Evolutionary conservation across 2,888 invertebrate genomes (phyloP).

Genomic region (Drosophila merina): DNA sequence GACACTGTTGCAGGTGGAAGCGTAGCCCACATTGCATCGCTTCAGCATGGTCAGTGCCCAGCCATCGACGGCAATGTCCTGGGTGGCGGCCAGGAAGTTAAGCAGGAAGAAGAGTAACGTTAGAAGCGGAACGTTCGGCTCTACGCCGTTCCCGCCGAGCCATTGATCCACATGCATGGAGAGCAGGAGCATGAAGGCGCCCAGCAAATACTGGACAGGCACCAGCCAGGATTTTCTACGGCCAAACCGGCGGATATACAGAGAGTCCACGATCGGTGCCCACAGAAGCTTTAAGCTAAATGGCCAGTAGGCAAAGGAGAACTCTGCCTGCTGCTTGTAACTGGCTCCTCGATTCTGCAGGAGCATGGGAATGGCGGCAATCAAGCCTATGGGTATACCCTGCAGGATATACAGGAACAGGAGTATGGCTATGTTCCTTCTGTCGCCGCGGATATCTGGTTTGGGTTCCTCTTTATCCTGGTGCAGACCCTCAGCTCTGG

Average conservation of each 20-base stretch:
- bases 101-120: conserved; percentile 95
- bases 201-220: conserved; percentile 96
- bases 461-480: conserved; percentile 67
- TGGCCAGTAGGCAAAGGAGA: conserved; percentile 97
- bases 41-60: conserved; percentile 99
- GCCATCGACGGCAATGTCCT: conserved; percentile 99
- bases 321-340: conserved; percentile 97
- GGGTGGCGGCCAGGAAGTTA: conserved; percentile 98
- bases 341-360: conserved; percentile 96
- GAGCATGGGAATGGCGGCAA: conserved; percentile 97
- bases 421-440: conserved; percentile 92
- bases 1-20: conserved; percentile 99
- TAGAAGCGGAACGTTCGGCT: conserved; percentile 90
- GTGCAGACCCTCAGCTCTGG: conserved; percentile 6
- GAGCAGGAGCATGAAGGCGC: conserved; percentile 94
- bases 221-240: conserved; percentile 97
- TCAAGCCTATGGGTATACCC: conserved; percentile 97
- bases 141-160: conserved; percentile 86
- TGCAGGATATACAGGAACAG: conserved; percentile 97
- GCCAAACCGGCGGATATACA: conserved; percentile 93
- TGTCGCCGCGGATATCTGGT: conserved; percentile 89
- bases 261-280: conserved; percentile 98
- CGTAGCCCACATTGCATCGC: conserved; percentile 98
- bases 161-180: conserved; percentile 91
- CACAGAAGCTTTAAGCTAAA: conserved; percentile 96